These are phyloP conservation scores for Todiramphus saurophagus DNA, from an alignment of 2,113 vertebrate species.

Conservation along the genomic window DNA sequence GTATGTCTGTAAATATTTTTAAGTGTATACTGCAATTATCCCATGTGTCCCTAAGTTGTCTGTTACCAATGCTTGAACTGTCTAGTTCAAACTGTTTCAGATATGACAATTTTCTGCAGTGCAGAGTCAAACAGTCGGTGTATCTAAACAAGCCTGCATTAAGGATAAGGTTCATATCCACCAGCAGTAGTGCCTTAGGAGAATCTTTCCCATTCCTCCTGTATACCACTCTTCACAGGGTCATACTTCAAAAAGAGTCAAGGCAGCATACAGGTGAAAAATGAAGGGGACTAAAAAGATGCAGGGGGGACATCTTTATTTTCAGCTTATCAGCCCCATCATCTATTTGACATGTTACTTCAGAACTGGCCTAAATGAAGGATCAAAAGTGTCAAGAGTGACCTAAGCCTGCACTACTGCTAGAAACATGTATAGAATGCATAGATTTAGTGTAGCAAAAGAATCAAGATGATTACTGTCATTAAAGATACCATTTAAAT, in stretches of 20 bases:
- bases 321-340: background rate
- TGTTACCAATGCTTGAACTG: background rate
- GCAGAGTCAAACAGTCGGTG: accelerated
- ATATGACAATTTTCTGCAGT: background rate
- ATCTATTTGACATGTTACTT: background rate
- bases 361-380: background rate
- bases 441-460: background rate
- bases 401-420: background rate
- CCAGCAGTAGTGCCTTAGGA: background rate
- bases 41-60: background rate
- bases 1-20: background rate
- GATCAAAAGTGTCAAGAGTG: background rate
- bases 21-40: background rate
- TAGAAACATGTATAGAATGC: background rate
- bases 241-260: background rate
- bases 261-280: background rate
- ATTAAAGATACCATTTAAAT: background rate
- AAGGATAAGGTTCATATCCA: background rate
- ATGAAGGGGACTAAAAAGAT: background rate
- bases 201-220: too few relatives aligned
- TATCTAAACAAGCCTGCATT: background rate
- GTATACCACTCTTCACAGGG: background rate
- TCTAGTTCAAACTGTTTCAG: background rate
- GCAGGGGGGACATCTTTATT: background rate
- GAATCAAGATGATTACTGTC: background rate